Base-by-base conservation (phyloP, 1,140 invertebrate genomes). In the Cardiocondyla obscurior region DNA sequence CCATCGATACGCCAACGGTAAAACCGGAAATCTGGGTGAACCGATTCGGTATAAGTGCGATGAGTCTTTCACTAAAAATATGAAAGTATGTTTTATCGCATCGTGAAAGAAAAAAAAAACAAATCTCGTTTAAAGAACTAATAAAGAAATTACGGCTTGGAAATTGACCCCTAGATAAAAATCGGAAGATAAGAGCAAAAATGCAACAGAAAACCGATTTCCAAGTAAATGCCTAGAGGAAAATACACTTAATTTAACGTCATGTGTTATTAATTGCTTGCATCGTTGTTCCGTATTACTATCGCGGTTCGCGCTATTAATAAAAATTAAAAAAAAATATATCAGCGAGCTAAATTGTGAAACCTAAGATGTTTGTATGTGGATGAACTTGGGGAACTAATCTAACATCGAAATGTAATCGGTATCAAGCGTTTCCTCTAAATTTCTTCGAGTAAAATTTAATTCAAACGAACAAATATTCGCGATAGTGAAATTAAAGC, bases 191-290 rank as follows among this genome's bases (percentile, higher is more conserved):
- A 44, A 73, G 1, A 58, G 16, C 39, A 10, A 33, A 10, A 28
- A 74, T 16, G 46, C 2, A 10, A 60, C 25, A 19, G 55, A 16
- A 74, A 60, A 74, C 46, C 25, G 10, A 14, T 12, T 74, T 74
- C 72, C 7, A 39, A 10, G 72, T 60, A 74, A 74, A 74, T 16
- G 0, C 14, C 1, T 6, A 36, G 36, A 58, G 70, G n/a, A 46
- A 60, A 44, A 74, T 74, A n/a, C 46, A 74, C n/a, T n/a, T 30
- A 74, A 46, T 46, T 72, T 51, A 51, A 0, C 14, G 4, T 72
- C n/a, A 16, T 19, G 16, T 16, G 7, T 57, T 25, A 16, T 58
- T 46, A 60, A 74, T 60, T 60, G 12, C 22, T 36, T 22, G 16
- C 6, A 12, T 55, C 19, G 16, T 22, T 28, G 51, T 39, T 22